Evolutionary conservation across 2,113 vertebrate genomes (phyloP).

Genomic region (Perccottus glenii): DNA sequence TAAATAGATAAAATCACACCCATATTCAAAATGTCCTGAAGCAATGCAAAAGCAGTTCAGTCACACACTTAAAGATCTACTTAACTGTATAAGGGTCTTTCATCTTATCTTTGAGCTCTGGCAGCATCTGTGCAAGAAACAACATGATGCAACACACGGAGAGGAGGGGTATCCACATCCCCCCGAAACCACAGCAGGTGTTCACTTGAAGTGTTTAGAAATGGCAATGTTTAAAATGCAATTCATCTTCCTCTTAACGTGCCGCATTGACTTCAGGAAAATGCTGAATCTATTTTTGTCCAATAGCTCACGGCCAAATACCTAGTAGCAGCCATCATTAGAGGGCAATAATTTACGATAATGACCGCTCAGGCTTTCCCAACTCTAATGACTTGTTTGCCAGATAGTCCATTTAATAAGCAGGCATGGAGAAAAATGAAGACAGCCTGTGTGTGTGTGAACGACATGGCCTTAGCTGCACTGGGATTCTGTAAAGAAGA

Average conservation of each 20-base stretch:
- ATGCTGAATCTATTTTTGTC: conserved; percentile 21
- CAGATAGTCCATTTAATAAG: conserved; percentile 10
- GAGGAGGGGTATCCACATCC: background rate
- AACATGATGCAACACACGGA: background rate
- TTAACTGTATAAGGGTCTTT: conserved; percentile 16
- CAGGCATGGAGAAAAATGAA: conserved; percentile 9
- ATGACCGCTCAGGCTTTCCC: conserved; percentile 16
- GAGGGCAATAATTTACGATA: conserved; percentile 24
- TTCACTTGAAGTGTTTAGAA: conserved; percentile 3
- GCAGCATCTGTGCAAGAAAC: conserved; percentile 21
- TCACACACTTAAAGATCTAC: conserved; percentile 1
- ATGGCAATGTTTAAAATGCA: background rate
- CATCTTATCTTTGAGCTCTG: conserved; percentile 12
- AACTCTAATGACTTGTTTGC: conserved; percentile 35
- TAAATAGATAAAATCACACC: too few relatives aligned
- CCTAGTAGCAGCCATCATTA: conserved; percentile 15
- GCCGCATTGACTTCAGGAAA: background rate
- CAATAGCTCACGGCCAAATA: conserved; percentile 4
- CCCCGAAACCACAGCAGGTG: background rate
- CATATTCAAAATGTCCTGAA: too few relatives aligned
- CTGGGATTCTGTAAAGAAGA: conserved; percentile 31
- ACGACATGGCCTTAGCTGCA: conserved; percentile 19
- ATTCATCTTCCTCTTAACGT: background rate
- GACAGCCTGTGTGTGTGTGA: conserved; percentile 10
- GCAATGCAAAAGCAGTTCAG: too few relatives aligned